Evolutionary conservation across 1,140 invertebrate genomes (phyloP), one percentile per base, ranked within the genome.

Genomic region (Leptinotarsa defecta): DNA sequence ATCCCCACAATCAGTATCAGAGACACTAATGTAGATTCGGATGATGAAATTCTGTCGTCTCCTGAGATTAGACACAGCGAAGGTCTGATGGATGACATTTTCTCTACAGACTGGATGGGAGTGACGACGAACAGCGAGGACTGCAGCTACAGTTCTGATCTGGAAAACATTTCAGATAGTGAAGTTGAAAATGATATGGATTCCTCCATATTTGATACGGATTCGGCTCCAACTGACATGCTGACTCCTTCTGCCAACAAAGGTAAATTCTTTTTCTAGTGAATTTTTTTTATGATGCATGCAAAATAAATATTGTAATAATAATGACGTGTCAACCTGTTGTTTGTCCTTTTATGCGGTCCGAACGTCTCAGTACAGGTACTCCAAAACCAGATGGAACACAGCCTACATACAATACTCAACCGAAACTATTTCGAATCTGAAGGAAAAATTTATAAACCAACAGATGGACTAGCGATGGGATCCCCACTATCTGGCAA

Each of bases 81-180:
- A 24, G 80, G 80, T 8, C 68, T 87, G 78, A 84, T 89, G 3
- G 86, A 87, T 3, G 88, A 89, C 75, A 86, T 84, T 15, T 91
- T 90, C 49, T 92, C 92, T 68, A 91, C 91, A 63, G 94, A 96
- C 84, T 95, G 94, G 93, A 90, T 90, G 89, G 94, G 86, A 83
- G 87, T 95, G 73, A 95, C 94, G 15, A 95, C 94, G 68, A 96
- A 96, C 84, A 95, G 93, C 84, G 94, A 95, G 71, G 94, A 95
- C 73, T 94, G 93, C 81, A 95, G 94, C 82, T 94, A 94, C 80
- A 92, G 91, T 76, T 94, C 93, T 1, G 93, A 94, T 81, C 87
- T 91, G 19, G 90, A 91, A 74, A 89, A 91, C 77, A 75, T 80
- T 1, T 89, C 90, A 0, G 90, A 90, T 79, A 81, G 85, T 43